These are phyloP conservation scores for Nettapus auritus DNA, from an alignment of 2,113 vertebrate species.

Conservation along the genomic window DNA sequence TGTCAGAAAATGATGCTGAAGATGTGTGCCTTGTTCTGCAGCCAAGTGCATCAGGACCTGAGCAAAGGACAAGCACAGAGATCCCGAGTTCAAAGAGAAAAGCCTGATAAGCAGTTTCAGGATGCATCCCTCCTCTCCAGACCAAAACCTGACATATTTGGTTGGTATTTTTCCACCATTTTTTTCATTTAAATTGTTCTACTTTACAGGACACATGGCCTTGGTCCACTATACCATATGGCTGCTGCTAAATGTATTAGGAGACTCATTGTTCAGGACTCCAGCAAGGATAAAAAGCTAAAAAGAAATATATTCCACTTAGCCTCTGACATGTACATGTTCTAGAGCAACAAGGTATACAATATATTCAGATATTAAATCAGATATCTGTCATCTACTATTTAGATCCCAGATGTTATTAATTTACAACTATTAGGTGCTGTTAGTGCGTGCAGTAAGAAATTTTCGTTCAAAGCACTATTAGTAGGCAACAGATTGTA, in stretches of 20 bases:
- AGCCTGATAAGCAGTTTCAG: not conserved
- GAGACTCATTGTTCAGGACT: not conserved
- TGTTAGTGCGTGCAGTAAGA: not conserved
- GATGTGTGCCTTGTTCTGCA: not conserved
- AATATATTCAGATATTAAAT: slow-evolving; percentile 8
- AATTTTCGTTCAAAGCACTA: not conserved
- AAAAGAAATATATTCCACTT: not conserved
- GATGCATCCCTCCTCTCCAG: not conserved
- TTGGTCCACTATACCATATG: not conserved
- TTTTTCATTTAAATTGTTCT: not conserved
- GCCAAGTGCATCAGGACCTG: not conserved
- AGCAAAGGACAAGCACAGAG: not conserved
- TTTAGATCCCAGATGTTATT: not conserved
- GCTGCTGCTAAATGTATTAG: slow-evolving; percentile 3
- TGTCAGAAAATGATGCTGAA: not conserved
- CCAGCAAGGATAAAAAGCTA: slow-evolving; percentile 16
- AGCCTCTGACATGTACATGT: not conserved
- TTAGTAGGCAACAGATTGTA: not conserved
- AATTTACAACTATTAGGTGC: not conserved
- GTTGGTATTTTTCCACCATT: not conserved
- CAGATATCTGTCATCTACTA: not conserved
- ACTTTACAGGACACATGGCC: not conserved
- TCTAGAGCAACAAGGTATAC: not conserved
- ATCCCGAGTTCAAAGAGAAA: not conserved
- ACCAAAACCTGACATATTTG: not conserved